Evolutionary conservation across 2,888 invertebrate species (phyloP), one percentile per base, ranked within the genome.

Genomic region (Diaprepes abbreviatus): DNA sequence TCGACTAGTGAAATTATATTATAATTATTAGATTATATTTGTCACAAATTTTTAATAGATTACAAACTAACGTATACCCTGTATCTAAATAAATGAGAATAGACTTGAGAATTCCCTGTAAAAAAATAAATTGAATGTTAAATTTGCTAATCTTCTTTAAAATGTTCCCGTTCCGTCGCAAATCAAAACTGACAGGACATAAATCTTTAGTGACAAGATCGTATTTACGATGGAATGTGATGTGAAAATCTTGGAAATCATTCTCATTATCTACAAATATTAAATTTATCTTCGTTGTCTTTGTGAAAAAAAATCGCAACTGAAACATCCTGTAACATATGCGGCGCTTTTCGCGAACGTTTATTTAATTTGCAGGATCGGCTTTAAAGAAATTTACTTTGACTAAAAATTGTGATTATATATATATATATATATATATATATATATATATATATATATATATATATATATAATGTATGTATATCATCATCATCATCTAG

Each of bases 251-350:
- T 38, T 55, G 55, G 38, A 38, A 55, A 55, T 55, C 55, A 55
- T 36, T 55, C 55, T 55, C 55, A 38, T 55, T 55, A 55, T 55
- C 35, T 24, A 38, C 17, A 55, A 55, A 55, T 55, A 55, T 55
- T 38, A 38, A 36, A 55, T 55, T 55, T 38, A 55, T 55, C 55
- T 55, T 38, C 12, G 19, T 24, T 19, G 10, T 12, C 52, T 54
- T 21, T 35, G 7, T 36, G 1, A 2, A 38, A 28, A n/a, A 54
- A 38, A 55, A 38, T 24, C 5, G 7, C n/a, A 38, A 55, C 35
- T 14, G 24, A 55, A 38, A 55, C 55, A 55, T 55, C 36, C 24
- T 50, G 21, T 55, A 55, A 24, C 55, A 24, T 36, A 54, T 21
- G 36, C 55, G 21, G 21, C n/a, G 38, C 35, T 35, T 55, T 55